phyloP scores from a whole-genome alignment of 2,888 invertebrate species.

The Leptinotarsa haldemani region DNA sequence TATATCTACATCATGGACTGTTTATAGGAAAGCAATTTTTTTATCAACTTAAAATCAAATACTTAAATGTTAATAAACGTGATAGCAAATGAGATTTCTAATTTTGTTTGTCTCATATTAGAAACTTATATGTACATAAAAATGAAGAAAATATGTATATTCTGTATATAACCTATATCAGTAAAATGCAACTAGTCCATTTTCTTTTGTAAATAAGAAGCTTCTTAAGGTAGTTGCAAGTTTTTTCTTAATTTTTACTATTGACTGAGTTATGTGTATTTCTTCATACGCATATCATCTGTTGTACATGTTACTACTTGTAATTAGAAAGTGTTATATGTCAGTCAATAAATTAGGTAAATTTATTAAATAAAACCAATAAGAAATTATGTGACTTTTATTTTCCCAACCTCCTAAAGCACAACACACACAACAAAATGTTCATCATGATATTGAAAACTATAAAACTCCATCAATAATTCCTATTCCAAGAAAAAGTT shows the following conservation, averaged over 20 bases:
- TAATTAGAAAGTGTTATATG: slow-evolving; percentile 61
- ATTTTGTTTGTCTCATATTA: slow-evolving; percentile 39
- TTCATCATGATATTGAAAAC: neutral
- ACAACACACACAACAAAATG: too few relatives aligned
- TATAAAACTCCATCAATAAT: too few relatives aligned
- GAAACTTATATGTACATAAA: slow-evolving; percentile 43
- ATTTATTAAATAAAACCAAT: slow-evolving; percentile 56
- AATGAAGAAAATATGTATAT: slow-evolving; percentile 37
- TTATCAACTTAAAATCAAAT: slow-evolving; percentile 35
- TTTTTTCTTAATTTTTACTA: slow-evolving; percentile 47
- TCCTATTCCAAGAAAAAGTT: too few relatives aligned
- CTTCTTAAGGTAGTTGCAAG: slow-evolving; percentile 52
- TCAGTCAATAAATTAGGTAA: slow-evolving; percentile 62
- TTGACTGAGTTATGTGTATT: slow-evolving; percentile 55
- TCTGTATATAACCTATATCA: slow-evolving; percentile 39
- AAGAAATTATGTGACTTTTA: neutral
- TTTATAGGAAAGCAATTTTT: slow-evolving; percentile 47
- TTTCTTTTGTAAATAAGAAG: slow-evolving; percentile 49
- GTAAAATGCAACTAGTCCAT: slow-evolving; percentile 55
- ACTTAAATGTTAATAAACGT: slow-evolving; percentile 50
- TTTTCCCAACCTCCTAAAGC: neutral
- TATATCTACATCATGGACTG: slow-evolving; percentile 18
- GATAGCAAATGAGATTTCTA: slow-evolving; percentile 57
- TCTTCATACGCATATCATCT: slow-evolving; percentile 61
- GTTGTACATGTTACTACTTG: slow-evolving; percentile 62